phyloP scores from a whole-genome alignment of 2,113 vertebrate genomes.

The Hucho hucho region DNA sequence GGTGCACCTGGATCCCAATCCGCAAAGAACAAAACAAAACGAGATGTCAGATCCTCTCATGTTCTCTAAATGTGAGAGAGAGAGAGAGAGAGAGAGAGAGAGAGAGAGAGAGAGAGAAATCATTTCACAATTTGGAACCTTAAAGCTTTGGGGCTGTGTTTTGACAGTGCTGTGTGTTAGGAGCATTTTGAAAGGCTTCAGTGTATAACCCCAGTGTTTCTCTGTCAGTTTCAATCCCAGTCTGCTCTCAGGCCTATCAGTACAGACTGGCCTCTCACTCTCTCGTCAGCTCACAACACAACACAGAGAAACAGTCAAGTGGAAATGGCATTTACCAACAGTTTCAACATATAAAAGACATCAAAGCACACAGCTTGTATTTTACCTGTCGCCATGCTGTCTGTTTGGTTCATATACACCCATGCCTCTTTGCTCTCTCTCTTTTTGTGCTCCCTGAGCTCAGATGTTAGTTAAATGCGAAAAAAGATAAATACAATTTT shows the following conservation, averaged over 20 bases:
- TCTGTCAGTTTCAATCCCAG: background rate
- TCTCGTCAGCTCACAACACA: background rate
- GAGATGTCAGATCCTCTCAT: background rate
- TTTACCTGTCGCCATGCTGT: background rate
- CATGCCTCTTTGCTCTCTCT: background rate
- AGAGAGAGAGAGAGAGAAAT: background rate
- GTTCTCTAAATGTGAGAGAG: background rate
- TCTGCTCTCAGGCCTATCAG: background rate
- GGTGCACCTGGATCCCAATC: conserved; percentile 57
- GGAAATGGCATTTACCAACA: background rate
- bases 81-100: background rate
- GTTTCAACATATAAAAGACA: background rate
- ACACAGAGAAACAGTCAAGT: background rate
- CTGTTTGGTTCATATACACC: background rate
- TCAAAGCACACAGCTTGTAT: conserved; percentile 1
- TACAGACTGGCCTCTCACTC: background rate
- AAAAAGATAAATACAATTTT: background rate
- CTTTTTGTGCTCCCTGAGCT: background rate
- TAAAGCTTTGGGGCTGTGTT: background rate
- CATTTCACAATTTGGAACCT: background rate
- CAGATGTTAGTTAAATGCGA: background rate
- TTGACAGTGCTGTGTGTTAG: background rate
- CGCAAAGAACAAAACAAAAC: conserved; percentile 42
- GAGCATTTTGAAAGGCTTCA: background rate
- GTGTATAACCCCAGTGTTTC: background rate